Evolutionary conservation across 1,140 invertebrate genomes (phyloP).

Genomic region (Eumeta japonica): DNA sequence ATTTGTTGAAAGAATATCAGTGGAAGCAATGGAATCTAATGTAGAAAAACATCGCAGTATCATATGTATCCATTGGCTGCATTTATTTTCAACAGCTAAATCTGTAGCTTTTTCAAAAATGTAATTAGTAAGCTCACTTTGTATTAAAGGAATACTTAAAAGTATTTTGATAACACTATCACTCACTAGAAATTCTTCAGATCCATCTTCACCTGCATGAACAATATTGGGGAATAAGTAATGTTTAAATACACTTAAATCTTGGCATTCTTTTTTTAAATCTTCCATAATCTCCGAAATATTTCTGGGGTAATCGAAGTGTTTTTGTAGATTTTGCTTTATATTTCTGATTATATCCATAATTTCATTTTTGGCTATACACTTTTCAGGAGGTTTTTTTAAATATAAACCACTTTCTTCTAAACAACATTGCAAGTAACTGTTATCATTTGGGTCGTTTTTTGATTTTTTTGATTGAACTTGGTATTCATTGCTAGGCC

Average conservation of each 20-base stretch:
- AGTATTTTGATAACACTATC: conserved; percentile 47
- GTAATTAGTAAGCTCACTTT: conserved; percentile 39
- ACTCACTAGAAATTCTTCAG: conserved; percentile 21
- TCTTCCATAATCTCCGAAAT: conserved; percentile 31
- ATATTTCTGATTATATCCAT: conserved; percentile 36
- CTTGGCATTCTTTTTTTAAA: conserved; percentile 33
- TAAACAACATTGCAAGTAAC: conserved; percentile 26
- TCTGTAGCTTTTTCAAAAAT: conserved; percentile 43
- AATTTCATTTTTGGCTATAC: conserved; percentile 24
- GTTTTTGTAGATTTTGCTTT: conserved; percentile 40
- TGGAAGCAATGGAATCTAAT: conserved; percentile 31
- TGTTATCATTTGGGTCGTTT: neutral
- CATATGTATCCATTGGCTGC: conserved; percentile 39
- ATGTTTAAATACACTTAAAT: conserved; percentile 33
- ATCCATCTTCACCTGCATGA: conserved; percentile 20
- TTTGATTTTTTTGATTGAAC: conserved; percentile 21
- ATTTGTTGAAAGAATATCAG: conserved; percentile 34
- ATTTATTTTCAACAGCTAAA: conserved; percentile 33
- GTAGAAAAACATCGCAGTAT: conserved; percentile 43
- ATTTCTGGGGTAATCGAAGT: conserved; percentile 44
- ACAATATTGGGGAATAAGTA: conserved; percentile 44
- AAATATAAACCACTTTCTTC: conserved; percentile 34
- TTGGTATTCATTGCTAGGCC: no score
- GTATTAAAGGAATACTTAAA: conserved; percentile 35
- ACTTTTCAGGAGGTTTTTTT: conserved; percentile 30